These are phyloP conservation scores for Reticulitermes lucifugus DNA, from an alignment of 2,888 invertebrate species.

Conservation along the genomic window DNA sequence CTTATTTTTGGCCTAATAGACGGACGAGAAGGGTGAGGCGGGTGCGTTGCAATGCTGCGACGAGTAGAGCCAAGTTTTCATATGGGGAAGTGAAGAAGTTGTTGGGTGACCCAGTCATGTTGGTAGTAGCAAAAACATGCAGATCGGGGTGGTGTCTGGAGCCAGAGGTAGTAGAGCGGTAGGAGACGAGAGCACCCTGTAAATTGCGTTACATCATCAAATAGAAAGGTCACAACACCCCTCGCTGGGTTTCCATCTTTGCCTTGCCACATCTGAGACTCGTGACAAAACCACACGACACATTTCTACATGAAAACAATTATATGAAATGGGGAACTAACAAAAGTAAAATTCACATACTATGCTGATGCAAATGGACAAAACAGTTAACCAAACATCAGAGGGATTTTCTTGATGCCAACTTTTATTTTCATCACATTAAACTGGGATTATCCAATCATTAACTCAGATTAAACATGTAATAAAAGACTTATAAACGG, in stretches of 20 bases:
- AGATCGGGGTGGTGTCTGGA: slow-evolving; percentile 52
- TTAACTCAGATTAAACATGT: background rate
- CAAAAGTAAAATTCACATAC: slow-evolving; percentile 10
- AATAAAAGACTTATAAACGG: background rate
- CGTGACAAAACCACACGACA: background rate
- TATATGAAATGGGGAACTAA: slow-evolving; percentile 2
- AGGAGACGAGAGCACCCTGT: slow-evolving; percentile 53
- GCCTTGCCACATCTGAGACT: background rate
- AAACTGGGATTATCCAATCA: background rate
- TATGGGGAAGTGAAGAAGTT: slow-evolving; percentile 51
- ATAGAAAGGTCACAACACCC: slow-evolving; percentile 49
- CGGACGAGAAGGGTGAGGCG: slow-evolving; percentile 50
- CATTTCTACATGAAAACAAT: slow-evolving; percentile 18
- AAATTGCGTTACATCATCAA: slow-evolving; percentile 54
- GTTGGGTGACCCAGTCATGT: slow-evolving; percentile 53
- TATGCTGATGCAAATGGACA: background rate
- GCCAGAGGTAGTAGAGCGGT: slow-evolving; percentile 53
- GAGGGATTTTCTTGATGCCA: background rate
- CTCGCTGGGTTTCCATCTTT: slow-evolving; percentile 31
- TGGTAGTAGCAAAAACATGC: slow-evolving; percentile 54
- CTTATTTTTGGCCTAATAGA: slow-evolving; percentile 51
- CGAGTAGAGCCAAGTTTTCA: slow-evolving; percentile 53
- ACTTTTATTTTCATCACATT: background rate
- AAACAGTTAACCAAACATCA: background rate
- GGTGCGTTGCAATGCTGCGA: slow-evolving; percentile 49